Base-by-base conservation (phyloP, 1,140 invertebrate genomes). In the Brachionus asplanchnoidis region DNA sequence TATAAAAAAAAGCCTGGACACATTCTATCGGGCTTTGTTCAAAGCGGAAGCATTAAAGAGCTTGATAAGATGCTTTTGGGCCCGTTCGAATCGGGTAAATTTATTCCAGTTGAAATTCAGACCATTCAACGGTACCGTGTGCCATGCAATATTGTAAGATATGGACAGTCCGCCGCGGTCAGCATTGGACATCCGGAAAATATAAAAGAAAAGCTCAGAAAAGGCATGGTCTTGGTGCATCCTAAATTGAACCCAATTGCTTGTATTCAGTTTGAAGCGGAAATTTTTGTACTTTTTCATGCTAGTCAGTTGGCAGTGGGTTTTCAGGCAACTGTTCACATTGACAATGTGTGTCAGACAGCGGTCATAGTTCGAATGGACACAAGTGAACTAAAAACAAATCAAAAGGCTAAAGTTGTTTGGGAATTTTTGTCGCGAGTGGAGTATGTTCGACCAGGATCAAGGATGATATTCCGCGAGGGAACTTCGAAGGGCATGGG, bases 261-360 rank as follows among this genome's bases (percentile, higher is more conserved):
- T 9, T 88, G 87, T 86, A 60, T 86, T 84, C 73, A 86, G 84
- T 91, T 91, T 87, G 88, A 90, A 93, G 96, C 96, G 0, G 94
- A 93, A 78, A 93, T 98, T 3, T 93, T 93, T 44, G 92, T 98
- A 6, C 90, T 97, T 8, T 94, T 94, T 86, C 95, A 97, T 88
- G 91, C 93, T 0, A 95, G 93, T 2, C 92, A 93, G 23, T 96
- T 98, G 85, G 93, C 93, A 85, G 92, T 92, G 6, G 95, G 95
- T 17, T 97, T 96, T 90, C 95, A 98, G 91, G 94, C 95, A 28
- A 97, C 95, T 0, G 93, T 98, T 2, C 95, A 98, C 88, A 94
- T 98, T 84, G 96, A 95, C 1, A 98, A 96, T 88, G 94, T 99
- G 14, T 90, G 95, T 9, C 97, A 98, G 90, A 98, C 96, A 0